Evolutionary conservation across 1,140 invertebrate genomes (phyloP), one percentile per base, ranked within the genome.

Genomic region (Brachionus angularis): DNA sequence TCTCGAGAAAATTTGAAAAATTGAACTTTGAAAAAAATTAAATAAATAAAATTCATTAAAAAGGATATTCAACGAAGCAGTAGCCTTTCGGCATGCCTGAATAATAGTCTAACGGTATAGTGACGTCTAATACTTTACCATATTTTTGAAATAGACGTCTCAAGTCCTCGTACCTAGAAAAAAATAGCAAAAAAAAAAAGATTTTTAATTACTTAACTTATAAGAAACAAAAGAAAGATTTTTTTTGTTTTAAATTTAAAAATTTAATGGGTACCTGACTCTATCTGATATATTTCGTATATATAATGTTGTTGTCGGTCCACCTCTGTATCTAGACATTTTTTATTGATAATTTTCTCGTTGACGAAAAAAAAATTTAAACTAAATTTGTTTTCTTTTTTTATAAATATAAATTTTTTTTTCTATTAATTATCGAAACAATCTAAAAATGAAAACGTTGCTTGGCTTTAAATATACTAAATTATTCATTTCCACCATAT

Each of bases 91-190:
- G 76, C 70, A 77, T 74, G 47, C 81, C 75, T 10, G 79, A 83
- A 74, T 83, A 83, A 75, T 83, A 84, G 76, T 84, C 83, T 67
- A 82, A 62, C 33, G 83, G 83, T 42, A 84, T 78, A 73, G 84
- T 84, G 12, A 84, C 81, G 79, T 84, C 83, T 67, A 76, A 78
- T 42, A 84, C 74, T 16, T 77, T 78, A 23, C 83, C 83, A 77
- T 83, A 84, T 77, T 83, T 83, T 29, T 77, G 80, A 77, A 84
- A 84, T 58, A 83, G 72, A 62, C 78, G 76, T 69, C 80, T 74
- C 46, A 84, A 72, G 69, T 81, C 81, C 72, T 80, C 81, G 72
- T 76, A 75, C 74, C 76, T 82, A 71, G 23, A 74, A 29, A 49
- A 46, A 67, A 44, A 49, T 18, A 67, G 0, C 18, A 27, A 27